Percentiles rank a stretch among this genome's conserved stretches.
Evolutionary conservation across 2,888 invertebrate species (phyloP).

Genomic region (Acronicta psi): DNA sequence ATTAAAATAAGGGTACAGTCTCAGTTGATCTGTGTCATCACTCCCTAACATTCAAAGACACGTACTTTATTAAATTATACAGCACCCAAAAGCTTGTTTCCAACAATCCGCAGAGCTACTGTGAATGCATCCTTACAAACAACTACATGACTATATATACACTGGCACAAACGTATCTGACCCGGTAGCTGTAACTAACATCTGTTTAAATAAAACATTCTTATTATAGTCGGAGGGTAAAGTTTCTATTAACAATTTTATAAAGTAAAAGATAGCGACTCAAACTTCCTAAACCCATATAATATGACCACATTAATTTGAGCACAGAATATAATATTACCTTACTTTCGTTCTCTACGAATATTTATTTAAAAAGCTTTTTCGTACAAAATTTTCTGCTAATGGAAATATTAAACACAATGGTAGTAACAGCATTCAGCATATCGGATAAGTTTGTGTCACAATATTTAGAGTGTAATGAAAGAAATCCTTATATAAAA

Average conservation of each 20-base stretch:
- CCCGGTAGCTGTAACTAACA: too few relatives aligned
- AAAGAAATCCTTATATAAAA: conserved; percentile 3
- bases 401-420: neutral
- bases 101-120: conserved; percentile 16
- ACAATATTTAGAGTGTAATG: conserved; percentile 13
- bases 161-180: neutral
- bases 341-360: too few relatives aligned
- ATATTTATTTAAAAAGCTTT: too few relatives aligned
- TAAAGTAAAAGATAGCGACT: too few relatives aligned
- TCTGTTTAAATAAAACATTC: too few relatives aligned
- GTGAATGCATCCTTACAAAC: conserved; percentile 36
- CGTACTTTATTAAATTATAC: conserved; percentile 4
- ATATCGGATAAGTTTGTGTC: neutral
- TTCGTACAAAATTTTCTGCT: neutral
- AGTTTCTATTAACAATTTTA: too few relatives aligned
- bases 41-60: conserved; percentile 3
- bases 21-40: conserved; percentile 23
- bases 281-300: too few relatives aligned
- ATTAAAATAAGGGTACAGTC: conserved; percentile 20
- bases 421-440: neutral
- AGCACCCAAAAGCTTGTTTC: conserved; percentile 34
- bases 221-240: too few relatives aligned
- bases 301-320: too few relatives aligned
- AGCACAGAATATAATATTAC: too few relatives aligned
- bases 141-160: neutral